Percentiles rank a stretch among this genome's conserved stretches.
These are phyloP conservation scores for Columba janthina DNA, from an alignment of 2,113 vertebrate genomes.

Conservation along the genomic window DNA sequence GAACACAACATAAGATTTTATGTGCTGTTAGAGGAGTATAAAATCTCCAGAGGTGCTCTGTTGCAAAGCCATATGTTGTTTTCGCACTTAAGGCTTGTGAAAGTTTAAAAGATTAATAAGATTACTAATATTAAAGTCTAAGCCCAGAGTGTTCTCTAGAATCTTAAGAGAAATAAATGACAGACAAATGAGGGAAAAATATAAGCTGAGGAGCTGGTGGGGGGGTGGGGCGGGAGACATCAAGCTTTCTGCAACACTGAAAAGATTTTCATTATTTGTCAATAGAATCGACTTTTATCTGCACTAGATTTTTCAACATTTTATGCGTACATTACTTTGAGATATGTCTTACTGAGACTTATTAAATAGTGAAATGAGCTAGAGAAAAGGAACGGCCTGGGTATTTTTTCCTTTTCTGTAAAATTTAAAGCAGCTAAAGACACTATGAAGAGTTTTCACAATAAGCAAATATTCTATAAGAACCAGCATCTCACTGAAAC, in stretches of 20 bases:
- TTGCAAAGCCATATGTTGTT: slow-evolving; percentile 65
- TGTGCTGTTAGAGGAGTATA: slow-evolving; percentile 18
- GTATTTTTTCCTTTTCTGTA: background rate
- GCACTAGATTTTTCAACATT: background rate
- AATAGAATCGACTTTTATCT: background rate
- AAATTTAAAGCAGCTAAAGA: background rate
- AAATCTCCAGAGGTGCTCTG: slow-evolving; percentile 56
- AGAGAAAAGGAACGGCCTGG: background rate
- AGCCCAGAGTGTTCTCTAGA: background rate
- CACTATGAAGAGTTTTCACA: background rate
- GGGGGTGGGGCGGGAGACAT: fast-evolving
- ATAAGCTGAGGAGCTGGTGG: background rate
- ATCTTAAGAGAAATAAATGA: background rate
- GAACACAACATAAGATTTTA: slow-evolving; percentile 30
- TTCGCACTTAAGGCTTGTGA: slow-evolving; percentile 19
- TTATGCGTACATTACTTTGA: background rate
- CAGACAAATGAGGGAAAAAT: background rate
- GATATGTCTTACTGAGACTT: background rate
- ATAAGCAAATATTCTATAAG: background rate
- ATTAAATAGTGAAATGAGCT: background rate
- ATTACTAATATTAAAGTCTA: slow-evolving; percentile 56
- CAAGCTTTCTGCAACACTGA: background rate
- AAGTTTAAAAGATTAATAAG: slow-evolving; percentile 69
- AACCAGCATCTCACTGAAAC: background rate
- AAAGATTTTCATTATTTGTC: background rate